These are phyloP conservation scores for Orthosia gracilis DNA, from an alignment of 2,888 invertebrate species.

Conservation along the genomic window DNA sequence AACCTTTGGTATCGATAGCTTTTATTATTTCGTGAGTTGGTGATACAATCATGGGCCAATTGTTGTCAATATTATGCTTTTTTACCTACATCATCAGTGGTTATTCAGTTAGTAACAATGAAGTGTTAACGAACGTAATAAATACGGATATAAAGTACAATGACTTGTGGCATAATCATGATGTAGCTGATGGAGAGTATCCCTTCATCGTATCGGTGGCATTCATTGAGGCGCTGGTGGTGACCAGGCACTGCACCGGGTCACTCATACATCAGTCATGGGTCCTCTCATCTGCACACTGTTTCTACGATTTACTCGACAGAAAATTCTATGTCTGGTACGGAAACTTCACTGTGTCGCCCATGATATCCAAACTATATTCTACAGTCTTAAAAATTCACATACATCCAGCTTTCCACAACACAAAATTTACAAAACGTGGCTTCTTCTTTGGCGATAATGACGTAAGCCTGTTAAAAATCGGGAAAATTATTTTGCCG, in stretches of 20 bases:
- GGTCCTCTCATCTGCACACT: conserved; percentile 48
- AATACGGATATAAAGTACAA: not conserved
- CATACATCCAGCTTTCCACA: conserved; percentile 43
- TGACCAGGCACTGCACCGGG: conserved; percentile 48
- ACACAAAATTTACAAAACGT: conserved; percentile 22
- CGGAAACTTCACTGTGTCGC: conserved; percentile 40
- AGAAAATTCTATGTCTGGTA: conserved; percentile 48
- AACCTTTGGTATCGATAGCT: not conserved
- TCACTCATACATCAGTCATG: conserved; percentile 35
- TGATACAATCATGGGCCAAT: conserved; percentile 21
- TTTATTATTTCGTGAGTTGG: not conserved
- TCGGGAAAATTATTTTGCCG: conserved; percentile 4
- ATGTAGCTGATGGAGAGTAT: conserved; percentile 24
- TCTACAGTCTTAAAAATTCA: conserved; percentile 39
- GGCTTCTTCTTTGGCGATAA: conserved; percentile 42
- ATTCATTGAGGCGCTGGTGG: conserved; percentile 3
- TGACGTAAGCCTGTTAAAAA: conserved; percentile 44
- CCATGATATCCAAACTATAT: conserved; percentile 27
- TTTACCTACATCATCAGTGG: conserved; percentile 10
- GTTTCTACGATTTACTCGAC: conserved; percentile 39
- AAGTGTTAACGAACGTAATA: conserved; percentile 13
- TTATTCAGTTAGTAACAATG: not conserved
- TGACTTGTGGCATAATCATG: conserved; percentile 23
- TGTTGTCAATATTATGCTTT: conserved; percentile 12
- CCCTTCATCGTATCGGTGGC: conserved; percentile 20